Evolutionary conservation across 2,888 invertebrate species (phyloP).

Genomic region (Parapristionchus giblindavisi): DNA sequence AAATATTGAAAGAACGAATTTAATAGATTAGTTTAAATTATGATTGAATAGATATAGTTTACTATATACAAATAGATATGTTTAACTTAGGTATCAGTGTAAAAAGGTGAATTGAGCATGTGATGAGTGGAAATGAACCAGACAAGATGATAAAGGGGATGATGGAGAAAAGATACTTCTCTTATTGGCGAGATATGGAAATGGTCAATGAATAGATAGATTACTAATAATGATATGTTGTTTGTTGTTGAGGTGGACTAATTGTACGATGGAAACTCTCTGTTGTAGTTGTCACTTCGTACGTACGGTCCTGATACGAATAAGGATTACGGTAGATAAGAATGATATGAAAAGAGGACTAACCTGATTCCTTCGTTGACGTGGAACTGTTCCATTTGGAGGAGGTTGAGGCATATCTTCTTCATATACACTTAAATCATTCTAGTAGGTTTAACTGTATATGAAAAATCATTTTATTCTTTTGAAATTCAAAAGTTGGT

Average conservation of each 20-base stretch:
- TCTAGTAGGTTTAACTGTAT: too few relatives aligned
- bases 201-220: not conserved
- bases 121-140: constrained; percentile 8
- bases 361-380: constrained; percentile 62
- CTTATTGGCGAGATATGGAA: too few relatives aligned
- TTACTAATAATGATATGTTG: constrained; percentile 37
- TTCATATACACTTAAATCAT: constrained; percentile 66
- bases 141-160: constrained; percentile 12
- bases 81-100: too few relatives aligned
- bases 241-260: constrained; percentile 57
- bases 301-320: constrained; percentile 54
- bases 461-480: too few relatives aligned
- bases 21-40: too few relatives aligned
- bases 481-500: too few relatives aligned
- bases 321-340: not conserved
- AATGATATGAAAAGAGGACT: not conserved
- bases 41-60: too few relatives aligned
- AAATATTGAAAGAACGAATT: too few relatives aligned
- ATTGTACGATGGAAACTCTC: constrained; percentile 70
- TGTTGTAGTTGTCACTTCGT: constrained; percentile 69
- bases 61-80: too few relatives aligned
- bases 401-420: constrained; percentile 62
- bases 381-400: constrained; percentile 53
- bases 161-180: too few relatives aligned
- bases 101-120: not conserved